These are phyloP conservation scores for Hycleus cichorii DNA, from an alignment of 1,140 invertebrate genomes.

Conservation along the genomic window DNA sequence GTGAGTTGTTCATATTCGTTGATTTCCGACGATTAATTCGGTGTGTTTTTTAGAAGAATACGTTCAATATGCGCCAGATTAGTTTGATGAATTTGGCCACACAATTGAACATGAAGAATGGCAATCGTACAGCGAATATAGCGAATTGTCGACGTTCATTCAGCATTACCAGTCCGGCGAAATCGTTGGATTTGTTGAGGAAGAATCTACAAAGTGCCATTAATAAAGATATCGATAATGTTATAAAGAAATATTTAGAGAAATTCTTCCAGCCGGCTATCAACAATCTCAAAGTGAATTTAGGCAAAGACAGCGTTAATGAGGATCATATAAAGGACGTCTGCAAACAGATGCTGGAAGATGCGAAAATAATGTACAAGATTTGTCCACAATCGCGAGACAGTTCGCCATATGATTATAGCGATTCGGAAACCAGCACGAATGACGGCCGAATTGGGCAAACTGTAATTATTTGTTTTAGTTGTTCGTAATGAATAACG, in stretches of 20 bases:
- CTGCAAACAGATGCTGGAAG: constrained; percentile 69
- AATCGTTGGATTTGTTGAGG: constrained; percentile 64
- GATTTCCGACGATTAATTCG: neutral
- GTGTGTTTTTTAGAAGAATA: constrained; percentile 47
- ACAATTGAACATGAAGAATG: constrained; percentile 44
- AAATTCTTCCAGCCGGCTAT: constrained; percentile 71
- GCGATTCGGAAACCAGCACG: constrained; percentile 32
- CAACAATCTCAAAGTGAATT: constrained; percentile 67
- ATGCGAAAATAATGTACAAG: constrained; percentile 64
- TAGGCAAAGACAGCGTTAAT: constrained; percentile 63
- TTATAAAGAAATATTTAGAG: constrained; percentile 69
- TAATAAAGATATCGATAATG: constrained; percentile 68
- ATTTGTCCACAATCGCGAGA: constrained; percentile 34
- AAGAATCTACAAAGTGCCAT: constrained; percentile 68
- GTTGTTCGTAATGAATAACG: too few relatives aligned
- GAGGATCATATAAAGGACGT: constrained; percentile 68
- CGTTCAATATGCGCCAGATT: constrained; percentile 53
- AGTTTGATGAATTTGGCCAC: constrained; percentile 54
- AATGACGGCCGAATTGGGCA: constrained; percentile 20
- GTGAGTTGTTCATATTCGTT: constrained; percentile 23
- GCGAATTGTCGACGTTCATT: constrained; percentile 37
- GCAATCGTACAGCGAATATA: constrained; percentile 46
- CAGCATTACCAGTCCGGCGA: constrained; percentile 50
- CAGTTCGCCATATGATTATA: constrained; percentile 46
- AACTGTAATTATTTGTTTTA: constrained; percentile 8